Evolutionary conservation across 1,140 invertebrate genomes (phyloP), one percentile per base, ranked within the genome.

Genomic region (Nautilus pompilius): DNA sequence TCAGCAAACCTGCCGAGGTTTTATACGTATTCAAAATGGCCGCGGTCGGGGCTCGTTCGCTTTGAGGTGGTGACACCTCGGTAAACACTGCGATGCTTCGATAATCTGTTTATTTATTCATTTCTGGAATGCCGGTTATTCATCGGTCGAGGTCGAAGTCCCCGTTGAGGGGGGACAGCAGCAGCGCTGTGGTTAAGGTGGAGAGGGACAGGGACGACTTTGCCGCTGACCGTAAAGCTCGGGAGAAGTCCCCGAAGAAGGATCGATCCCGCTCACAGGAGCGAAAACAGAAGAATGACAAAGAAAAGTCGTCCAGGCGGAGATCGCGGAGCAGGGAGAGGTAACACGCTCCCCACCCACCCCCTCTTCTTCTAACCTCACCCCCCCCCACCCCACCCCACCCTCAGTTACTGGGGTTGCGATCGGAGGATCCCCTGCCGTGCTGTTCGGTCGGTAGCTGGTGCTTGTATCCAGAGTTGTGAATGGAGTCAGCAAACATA

Each of bases 271-370:
- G 62, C n/a, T 68, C 66, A 28, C 60, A 63, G 28, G 68, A 68
- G 33, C 58, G 68, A 48, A 36, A 33, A 34, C 41, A 61, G 0
- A 57, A 64, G 32, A 48, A 62, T 24, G 33, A 53, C 5, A 66
- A 58, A 59, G 46, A 61, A 32, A 62, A 66, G 54, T 60, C 60
- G 17, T 62, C 65, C 46, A 68, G 66, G 30, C 62, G 63, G 22
- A 58, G 68, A 65, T 65, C 70, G 30, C 65, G 51, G 8, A 71
- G 69, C 30, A 65, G 65, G 55, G 70, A 72, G 32, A 71, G 70
- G 69, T 69, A 59, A 46, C 26, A 10, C 15, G n/a, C 4, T 20
- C 2, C 28, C 30, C 30, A 13, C 24, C 26, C 33, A 36, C 10
- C 22, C 20, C 26, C 0, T 46, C 41, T 5, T 8, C 30, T 3